Percentiles rank a stretch among this genome's conserved stretches.
phyloP scores from a whole-genome alignment of 1,140 invertebrate genomes.

The Cydia amplana region DNA sequence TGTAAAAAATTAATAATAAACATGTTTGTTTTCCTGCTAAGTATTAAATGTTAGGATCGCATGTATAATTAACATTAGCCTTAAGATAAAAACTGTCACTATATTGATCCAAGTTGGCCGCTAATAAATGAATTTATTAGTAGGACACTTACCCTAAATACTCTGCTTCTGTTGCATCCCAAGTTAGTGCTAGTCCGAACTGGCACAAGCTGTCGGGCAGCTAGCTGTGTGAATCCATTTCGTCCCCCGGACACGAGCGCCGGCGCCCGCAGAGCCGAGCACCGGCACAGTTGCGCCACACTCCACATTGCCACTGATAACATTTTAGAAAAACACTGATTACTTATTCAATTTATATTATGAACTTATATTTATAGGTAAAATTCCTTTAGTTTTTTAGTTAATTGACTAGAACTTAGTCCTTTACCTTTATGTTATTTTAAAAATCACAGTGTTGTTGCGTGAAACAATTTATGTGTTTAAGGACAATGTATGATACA shows the following conservation, averaged over 20 bases:
- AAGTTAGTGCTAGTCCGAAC: constrained; percentile 37
- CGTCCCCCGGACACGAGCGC: constrained; percentile 39
- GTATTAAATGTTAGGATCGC: too few relatives aligned
- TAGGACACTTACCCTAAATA: constrained; percentile 48
- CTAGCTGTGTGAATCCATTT: constrained; percentile 41
- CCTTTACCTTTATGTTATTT: too few relatives aligned
- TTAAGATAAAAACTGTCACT: too few relatives aligned
- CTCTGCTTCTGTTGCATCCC: constrained; percentile 41
- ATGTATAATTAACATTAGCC: too few relatives aligned
- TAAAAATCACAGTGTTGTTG: too few relatives aligned
- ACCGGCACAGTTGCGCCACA: constrained; percentile 48
- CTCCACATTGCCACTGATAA: constrained; percentile 43
- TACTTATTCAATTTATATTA: too few relatives aligned
- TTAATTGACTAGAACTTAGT: too few relatives aligned
- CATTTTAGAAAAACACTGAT: neutral
- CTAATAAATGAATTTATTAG: too few relatives aligned
- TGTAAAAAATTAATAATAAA: constrained; percentile 31
- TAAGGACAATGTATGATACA: neutral
- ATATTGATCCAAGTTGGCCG: too few relatives aligned
- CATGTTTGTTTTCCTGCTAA: neutral
- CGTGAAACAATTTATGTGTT: neutral
- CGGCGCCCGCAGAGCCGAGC: constrained; percentile 42
- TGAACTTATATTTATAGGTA: too few relatives aligned
- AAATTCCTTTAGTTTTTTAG: too few relatives aligned
- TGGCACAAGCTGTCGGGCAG: constrained; percentile 50